These are phyloP conservation scores for Rhombomys opimus DNA, from an alignment of 2,113 vertebrate genomes.

Conservation along the genomic window DNA sequence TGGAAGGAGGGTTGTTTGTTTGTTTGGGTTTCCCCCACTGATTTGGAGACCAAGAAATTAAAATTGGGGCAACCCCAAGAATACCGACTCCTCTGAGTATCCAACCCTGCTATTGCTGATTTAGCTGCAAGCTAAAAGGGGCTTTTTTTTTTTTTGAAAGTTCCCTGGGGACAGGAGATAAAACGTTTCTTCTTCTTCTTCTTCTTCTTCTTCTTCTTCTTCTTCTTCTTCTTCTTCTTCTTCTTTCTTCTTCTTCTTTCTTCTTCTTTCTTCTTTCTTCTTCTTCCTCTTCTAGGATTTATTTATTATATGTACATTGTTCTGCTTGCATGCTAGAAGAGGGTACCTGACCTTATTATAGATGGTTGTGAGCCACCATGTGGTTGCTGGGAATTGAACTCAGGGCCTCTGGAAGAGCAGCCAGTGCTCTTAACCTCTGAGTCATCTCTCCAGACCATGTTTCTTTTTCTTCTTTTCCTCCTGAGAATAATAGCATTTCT, in stretches of 20 bases:
- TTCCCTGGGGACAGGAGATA: background rate
- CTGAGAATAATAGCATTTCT: background rate
- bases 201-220: background rate
- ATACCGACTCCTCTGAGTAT: background rate
- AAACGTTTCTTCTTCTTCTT: background rate
- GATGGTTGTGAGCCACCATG: too few relatives aligned
- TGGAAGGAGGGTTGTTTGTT: background rate
- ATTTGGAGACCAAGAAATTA: background rate
- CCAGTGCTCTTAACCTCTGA: too few relatives aligned
- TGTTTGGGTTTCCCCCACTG: background rate
- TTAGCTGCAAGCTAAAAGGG: background rate
- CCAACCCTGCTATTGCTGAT: background rate
- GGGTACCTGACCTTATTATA: too few relatives aligned
- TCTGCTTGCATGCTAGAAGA: too few relatives aligned
- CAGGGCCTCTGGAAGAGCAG: too few relatives aligned
- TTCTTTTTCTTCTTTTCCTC: background rate
- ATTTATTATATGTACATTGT: too few relatives aligned
- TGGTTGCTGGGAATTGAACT: too few relatives aligned
- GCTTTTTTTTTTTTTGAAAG: background rate
- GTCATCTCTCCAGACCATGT: background rate
- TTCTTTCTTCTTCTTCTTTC: too few relatives aligned
- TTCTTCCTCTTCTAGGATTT: too few relatives aligned
- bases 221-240: too few relatives aligned
- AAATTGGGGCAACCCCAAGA: background rate
- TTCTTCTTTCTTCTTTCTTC: background rate